phyloP scores from a whole-genome alignment of 2,888 invertebrate genomes.

The Zaprionus bogoriensis region DNA sequence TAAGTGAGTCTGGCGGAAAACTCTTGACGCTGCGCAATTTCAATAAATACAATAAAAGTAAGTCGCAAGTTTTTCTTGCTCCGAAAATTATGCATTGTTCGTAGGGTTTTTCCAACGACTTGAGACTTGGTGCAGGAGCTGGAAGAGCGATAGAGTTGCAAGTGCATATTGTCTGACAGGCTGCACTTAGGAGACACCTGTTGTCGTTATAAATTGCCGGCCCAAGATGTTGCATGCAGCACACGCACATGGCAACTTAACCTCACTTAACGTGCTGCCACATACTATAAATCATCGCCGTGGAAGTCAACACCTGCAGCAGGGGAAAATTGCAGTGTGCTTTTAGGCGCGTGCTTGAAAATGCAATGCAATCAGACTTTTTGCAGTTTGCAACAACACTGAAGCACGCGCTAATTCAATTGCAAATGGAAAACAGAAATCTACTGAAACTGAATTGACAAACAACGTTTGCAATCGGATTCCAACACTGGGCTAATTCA shows the following conservation, averaged over 20 bases:
- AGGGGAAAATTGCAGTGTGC: conserved; percentile 10
- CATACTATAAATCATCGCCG: conserved; percentile 34
- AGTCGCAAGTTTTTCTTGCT: conserved; percentile 9
- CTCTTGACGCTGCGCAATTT: conserved; percentile 16
- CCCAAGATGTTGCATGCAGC: conserved; percentile 27
- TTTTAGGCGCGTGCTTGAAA: conserved; percentile 25
- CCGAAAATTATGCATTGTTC: conserved; percentile 30
- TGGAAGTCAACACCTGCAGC: conserved; percentile 6
- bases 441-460: background rate
- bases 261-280: conserved; percentile 15
- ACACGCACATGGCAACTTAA: conserved; percentile 12
- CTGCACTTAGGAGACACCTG: conserved; percentile 37
- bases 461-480: background rate
- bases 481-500: conserved; percentile 13
- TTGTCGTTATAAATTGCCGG: conserved; percentile 21
- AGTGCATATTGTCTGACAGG: conserved; percentile 2
- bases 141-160: too few relatives aligned
- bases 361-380: background rate
- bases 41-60: conserved; percentile 12
- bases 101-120: background rate
- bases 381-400: background rate
- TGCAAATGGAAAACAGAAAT: background rate
- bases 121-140: background rate
- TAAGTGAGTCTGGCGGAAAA: background rate
- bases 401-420: background rate